Evolutionary conservation across 1,140 invertebrate genomes (phyloP).

Genomic region (Zaprionus africanus): DNA sequence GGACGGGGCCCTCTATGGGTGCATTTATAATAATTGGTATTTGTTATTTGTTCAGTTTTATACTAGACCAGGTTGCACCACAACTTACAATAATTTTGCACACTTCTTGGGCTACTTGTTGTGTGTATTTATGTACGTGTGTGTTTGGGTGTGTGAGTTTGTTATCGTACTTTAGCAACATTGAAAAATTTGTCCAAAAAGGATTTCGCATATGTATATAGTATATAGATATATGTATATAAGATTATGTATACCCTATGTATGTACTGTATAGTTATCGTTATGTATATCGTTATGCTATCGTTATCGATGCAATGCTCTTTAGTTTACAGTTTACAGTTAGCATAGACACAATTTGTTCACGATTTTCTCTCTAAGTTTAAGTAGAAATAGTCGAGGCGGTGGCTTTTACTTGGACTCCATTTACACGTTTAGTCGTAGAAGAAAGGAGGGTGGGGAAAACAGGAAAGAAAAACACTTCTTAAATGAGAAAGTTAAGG

Average conservation of each 20-base stretch:
- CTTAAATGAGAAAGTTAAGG: not conserved
- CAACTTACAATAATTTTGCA: constrained; percentile 63
- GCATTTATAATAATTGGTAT: not conserved
- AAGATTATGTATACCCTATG: constrained; percentile 26
- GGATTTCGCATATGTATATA: constrained; percentile 66
- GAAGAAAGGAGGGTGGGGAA: constrained; percentile 25
- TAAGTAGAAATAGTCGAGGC: constrained; percentile 76
- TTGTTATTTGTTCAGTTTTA: constrained; percentile 52
- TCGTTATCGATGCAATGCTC: constrained; percentile 43
- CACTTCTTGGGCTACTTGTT: constrained; percentile 21
- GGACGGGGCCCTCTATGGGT: not conserved
- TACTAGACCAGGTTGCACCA: constrained; percentile 78
- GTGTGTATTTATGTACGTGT: constrained; percentile 11
- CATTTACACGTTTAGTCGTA: constrained; percentile 80
- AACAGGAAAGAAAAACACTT: constrained; percentile 33
- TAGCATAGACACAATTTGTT: constrained; percentile 80
- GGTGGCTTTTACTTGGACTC: constrained; percentile 84
- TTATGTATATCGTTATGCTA: constrained; percentile 66
- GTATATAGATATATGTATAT: constrained; percentile 39
- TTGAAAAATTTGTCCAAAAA: constrained; percentile 81
- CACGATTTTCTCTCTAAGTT: constrained; percentile 79
- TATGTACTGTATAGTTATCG: constrained; percentile 37
- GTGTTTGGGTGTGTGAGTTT: constrained; percentile 19
- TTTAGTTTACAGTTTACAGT: constrained; percentile 51
- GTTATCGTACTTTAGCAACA: constrained; percentile 60